phyloP scores from a whole-genome alignment of 2,797 vertebrate genomes.

The Hydrocynus forskahlii region DNA sequence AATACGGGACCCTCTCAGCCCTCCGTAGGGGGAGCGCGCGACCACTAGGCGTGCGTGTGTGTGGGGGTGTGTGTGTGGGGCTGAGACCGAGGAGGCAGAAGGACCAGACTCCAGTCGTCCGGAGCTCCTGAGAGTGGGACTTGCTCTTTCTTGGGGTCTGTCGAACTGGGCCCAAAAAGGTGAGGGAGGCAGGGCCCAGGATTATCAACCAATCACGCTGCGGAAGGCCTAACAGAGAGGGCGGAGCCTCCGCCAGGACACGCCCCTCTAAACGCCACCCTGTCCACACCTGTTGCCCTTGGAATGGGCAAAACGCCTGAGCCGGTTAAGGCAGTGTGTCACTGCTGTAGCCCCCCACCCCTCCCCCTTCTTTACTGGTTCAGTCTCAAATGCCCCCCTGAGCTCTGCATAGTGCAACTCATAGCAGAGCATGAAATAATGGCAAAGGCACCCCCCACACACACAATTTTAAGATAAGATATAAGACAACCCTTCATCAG shows the following conservation, averaged over 20 bases:
- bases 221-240: conserved; percentile 45
- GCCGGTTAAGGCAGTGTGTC: conserved; percentile 17
- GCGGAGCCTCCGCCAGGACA: conserved; percentile 56
- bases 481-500: too few relatives aligned
- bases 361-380: background rate
- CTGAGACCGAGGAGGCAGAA: conserved; percentile 67
- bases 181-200: conserved; percentile 67
- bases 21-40: conserved; percentile 62
- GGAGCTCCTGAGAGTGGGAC: conserved; percentile 77
- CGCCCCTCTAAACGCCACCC: conserved; percentile 44
- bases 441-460: background rate
- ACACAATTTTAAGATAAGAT: too few relatives aligned
- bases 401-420: background rate
- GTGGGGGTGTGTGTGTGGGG: conserved; percentile 51
- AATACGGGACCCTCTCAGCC: conserved; percentile 50
- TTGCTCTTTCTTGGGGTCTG: conserved; percentile 69
- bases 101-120: conserved; percentile 78
- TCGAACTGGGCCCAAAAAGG: conserved; percentile 81
- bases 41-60: conserved; percentile 38
- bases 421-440: background rate
- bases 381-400: background rate
- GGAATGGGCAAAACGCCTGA: conserved; percentile 54
- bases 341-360: background rate
- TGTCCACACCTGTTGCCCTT: conserved; percentile 78
- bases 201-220: conserved; percentile 33